Evolutionary conservation across 2,797 vertebrate species (phyloP).

Genomic region (Cryptoblepharus egeriae): DNA sequence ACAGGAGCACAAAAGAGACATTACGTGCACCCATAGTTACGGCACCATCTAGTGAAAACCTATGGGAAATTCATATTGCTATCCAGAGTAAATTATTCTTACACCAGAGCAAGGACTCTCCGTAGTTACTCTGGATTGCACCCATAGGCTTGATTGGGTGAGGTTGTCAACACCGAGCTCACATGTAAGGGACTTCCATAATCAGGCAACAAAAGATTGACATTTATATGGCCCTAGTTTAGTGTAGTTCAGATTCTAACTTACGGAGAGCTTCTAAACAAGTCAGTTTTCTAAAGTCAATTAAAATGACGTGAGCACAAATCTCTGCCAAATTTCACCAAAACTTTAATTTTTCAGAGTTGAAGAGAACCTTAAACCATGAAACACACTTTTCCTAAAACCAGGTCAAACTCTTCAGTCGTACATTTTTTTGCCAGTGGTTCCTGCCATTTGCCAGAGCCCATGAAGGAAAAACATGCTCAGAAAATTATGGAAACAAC

Average conservation of each 20-base stretch:
- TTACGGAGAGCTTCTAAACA: too few relatives aligned
- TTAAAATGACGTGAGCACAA: too few relatives aligned
- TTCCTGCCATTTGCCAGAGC: background rate
- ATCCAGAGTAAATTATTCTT: too few relatives aligned
- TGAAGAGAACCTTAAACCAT: background rate
- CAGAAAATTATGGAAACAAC: background rate
- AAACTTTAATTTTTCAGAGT: background rate
- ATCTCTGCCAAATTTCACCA: background rate
- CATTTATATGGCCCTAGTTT: background rate
- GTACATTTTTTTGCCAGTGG: background rate
- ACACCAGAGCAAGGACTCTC: too few relatives aligned
- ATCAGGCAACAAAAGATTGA: too few relatives aligned
- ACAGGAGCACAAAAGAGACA: too few relatives aligned
- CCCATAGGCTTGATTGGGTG: background rate
- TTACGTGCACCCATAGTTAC: too few relatives aligned
- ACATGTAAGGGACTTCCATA: background rate
- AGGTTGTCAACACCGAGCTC: background rate
- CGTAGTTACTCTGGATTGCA: too few relatives aligned
- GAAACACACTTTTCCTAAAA: background rate
- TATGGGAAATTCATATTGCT: too few relatives aligned
- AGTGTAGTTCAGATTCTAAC: background rate
- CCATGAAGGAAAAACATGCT: background rate
- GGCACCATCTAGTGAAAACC: too few relatives aligned
- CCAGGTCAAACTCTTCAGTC: background rate
- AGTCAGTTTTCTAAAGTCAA: too few relatives aligned